Conservation (phyloP, 2,113 vertebrate genomes). For the Cyphomyrus plagiostoma region DNA sequence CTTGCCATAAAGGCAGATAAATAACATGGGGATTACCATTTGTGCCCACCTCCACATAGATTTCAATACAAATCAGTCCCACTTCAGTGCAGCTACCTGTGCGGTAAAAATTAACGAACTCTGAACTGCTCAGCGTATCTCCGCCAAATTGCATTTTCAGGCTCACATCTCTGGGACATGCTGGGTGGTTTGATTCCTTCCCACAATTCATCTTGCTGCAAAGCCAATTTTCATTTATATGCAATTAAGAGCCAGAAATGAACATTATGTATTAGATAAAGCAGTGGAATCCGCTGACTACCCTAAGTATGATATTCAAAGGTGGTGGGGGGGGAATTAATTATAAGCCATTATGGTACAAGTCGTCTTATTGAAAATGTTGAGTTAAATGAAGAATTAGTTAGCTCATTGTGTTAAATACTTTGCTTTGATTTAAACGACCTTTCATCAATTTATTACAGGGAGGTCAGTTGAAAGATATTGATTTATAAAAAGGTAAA, state of each 20-base stretch:
- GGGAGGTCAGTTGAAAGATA: conserved; percentile 62
- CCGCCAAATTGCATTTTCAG: conserved; percentile 83
- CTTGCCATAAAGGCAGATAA: conserved; percentile 13
- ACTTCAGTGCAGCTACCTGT: conserved; percentile 80
- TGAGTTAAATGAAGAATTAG: conserved; percentile 83
- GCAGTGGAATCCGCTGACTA: conserved; percentile 74
- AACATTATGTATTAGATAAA: conserved; percentile 92
- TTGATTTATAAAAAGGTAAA: conserved; percentile 15
- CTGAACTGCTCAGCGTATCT: conserved; percentile 75
- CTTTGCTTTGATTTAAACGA: conserved; percentile 69
- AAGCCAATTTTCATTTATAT: conserved; percentile 93
- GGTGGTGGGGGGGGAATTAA: conserved; percentile 64
- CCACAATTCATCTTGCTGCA: conserved; percentile 84
- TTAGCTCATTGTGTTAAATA: conserved; percentile 80
- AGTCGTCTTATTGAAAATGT: conserved; percentile 81
- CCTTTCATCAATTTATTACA: conserved; percentile 59
- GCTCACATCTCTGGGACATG: conserved; percentile 81
- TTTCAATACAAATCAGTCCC: conserved; percentile 72
- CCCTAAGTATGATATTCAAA: conserved; percentile 77
- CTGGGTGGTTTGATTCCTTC: conserved; percentile 82
- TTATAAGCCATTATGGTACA: conserved; percentile 88
- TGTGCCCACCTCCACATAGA: conserved; percentile 79
- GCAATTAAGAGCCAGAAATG: conserved; percentile 90
- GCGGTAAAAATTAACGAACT: conserved; percentile 92
- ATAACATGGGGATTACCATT: conserved; percentile 54